These are phyloP conservation scores for Esox lucius DNA, from an alignment of 2,797 vertebrate genomes.

Conservation along the genomic window DNA sequence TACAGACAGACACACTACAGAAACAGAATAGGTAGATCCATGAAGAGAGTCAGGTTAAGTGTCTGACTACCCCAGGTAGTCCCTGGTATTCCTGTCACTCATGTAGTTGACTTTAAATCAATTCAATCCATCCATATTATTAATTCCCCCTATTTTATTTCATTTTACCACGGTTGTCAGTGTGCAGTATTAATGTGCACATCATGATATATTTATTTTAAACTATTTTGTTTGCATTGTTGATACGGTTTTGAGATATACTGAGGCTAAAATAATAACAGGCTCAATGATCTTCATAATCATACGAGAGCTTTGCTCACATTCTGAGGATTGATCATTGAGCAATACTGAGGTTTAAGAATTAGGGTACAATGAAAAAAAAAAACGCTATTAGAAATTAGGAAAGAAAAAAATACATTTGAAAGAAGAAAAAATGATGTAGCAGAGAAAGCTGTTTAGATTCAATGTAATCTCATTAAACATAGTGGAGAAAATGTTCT, in stretches of 20 bases:
- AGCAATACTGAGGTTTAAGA: slow-evolving; percentile 16
- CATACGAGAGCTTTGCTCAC: slow-evolving; percentile 36
- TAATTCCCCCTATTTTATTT: slow-evolving; percentile 26
- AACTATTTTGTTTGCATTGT: slow-evolving; percentile 34
- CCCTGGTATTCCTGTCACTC: slow-evolving; percentile 31
- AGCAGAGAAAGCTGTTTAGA: slow-evolving; percentile 32
- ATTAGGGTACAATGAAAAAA: slow-evolving; percentile 8
- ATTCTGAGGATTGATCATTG: background rate
- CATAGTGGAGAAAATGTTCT: slow-evolving; percentile 40
- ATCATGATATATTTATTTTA: slow-evolving; percentile 46
- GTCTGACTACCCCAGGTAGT: slow-evolving; percentile 20
- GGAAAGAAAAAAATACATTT: background rate
- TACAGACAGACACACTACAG: slow-evolving; percentile 29
- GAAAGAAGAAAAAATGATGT: slow-evolving; percentile 2
- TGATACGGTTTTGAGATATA: slow-evolving; percentile 8
- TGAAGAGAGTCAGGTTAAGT: slow-evolving; percentile 12
- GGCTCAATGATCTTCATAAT: slow-evolving; percentile 42
- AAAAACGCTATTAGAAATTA: slow-evolving; percentile 13
- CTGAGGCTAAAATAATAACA: slow-evolving; percentile 27
- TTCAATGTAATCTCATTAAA: slow-evolving; percentile 35
- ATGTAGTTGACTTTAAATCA: slow-evolving; percentile 43
- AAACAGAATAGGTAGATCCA: slow-evolving; percentile 11
- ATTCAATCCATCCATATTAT: slow-evolving; percentile 20
- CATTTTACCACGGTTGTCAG: slow-evolving; percentile 47
- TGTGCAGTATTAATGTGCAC: slow-evolving; percentile 41